phyloP scores from a whole-genome alignment of 2,113 vertebrate genomes.

The Psittacula cyanocephala region DNA sequence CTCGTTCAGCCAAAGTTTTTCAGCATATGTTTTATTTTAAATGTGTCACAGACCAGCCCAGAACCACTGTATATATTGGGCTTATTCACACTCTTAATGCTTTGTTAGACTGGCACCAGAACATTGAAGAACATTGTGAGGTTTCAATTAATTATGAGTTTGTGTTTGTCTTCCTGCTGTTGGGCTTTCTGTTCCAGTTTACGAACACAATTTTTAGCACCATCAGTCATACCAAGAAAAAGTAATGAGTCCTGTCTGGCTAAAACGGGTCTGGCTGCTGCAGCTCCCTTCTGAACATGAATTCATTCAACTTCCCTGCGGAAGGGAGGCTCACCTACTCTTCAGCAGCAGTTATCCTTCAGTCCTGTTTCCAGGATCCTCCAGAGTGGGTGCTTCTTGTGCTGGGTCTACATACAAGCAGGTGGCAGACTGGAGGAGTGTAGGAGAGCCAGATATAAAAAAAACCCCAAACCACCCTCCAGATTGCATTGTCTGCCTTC shows the following conservation, averaged over 20 bases:
- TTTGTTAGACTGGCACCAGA: slow-evolving; percentile 41
- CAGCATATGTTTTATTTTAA: slow-evolving; percentile 56
- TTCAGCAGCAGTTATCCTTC: slow-evolving; percentile 14
- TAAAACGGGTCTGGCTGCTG: not conserved
- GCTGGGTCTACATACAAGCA: slow-evolving; percentile 53
- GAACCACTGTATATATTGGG: slow-evolving; percentile 10
- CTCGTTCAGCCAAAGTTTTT: slow-evolving; percentile 22
- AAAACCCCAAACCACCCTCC: not conserved
- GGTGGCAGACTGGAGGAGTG: slow-evolving; percentile 68
- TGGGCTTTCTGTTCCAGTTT: slow-evolving; percentile 34
- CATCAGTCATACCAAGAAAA: slow-evolving; percentile 30
- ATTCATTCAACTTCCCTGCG: not conserved
- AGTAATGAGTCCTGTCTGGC: not conserved
- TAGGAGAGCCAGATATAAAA: slow-evolving; percentile 51
- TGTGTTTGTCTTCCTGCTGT: slow-evolving; percentile 49
- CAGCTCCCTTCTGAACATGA: not conserved
- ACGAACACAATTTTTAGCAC: slow-evolving; percentile 29
- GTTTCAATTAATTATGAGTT: slow-evolving; percentile 47
- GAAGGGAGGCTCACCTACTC: not conserved
- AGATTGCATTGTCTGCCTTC: slow-evolving; percentile 68
- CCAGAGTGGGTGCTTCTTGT: slow-evolving; percentile 19
- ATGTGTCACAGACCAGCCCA: not conserved
- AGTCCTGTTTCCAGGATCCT: slow-evolving; percentile 20
- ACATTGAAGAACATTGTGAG: slow-evolving; percentile 20
- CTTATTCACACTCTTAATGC: slow-evolving; percentile 16